A percentile compares a stretch with the other conserved stretches of the same genome.
Conservation (phyloP, 2,888 invertebrate species). For the Teleogryllus oceanicus region DNA sequence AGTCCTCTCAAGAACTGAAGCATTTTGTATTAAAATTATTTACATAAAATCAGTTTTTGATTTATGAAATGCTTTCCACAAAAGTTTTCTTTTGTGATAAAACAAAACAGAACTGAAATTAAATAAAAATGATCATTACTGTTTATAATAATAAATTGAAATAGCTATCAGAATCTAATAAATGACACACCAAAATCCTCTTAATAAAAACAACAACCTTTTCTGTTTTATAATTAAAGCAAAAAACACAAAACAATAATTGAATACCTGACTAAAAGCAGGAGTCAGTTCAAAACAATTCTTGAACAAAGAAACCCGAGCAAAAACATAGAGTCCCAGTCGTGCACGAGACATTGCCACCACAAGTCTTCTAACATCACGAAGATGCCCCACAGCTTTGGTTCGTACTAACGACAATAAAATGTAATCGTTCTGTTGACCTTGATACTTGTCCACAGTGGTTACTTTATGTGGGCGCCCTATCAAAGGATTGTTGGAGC, state of each 20-base stretch:
- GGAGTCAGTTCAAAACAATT: conserved; percentile 97
- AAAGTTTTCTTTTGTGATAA: no score
- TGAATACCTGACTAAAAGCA: conserved; percentile 79
- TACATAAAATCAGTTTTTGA: no score
- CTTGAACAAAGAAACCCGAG: conserved; percentile 84
- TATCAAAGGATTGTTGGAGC: conserved; percentile 91
- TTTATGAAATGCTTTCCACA: no score
- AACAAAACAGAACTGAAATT: neutral
- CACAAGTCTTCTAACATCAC: conserved; percentile 92
- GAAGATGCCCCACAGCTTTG: conserved; percentile 93
- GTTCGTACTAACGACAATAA: conserved; percentile 93
- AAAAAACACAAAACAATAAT: neutral
- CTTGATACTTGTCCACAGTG: conserved; percentile 99
- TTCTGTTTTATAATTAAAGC: neutral
- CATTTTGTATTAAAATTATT: no score
- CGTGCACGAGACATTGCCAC: conserved; percentile 98
- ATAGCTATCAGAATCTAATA: neutral
- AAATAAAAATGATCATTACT: conserved; percentile 25
- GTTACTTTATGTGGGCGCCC: conserved; percentile 89
- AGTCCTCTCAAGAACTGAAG: no score
- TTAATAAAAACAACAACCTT: neutral
- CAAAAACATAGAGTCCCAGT: conserved; percentile 94
- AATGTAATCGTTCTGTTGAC: conserved; percentile 99
- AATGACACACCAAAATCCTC: no score
- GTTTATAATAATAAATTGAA: conserved; percentile 19